Percentiles rank a stretch among this genome's conserved stretches.
Conservation (phyloP, 2,113 vertebrate species). For the Planiliza haematocheilus region DNA sequence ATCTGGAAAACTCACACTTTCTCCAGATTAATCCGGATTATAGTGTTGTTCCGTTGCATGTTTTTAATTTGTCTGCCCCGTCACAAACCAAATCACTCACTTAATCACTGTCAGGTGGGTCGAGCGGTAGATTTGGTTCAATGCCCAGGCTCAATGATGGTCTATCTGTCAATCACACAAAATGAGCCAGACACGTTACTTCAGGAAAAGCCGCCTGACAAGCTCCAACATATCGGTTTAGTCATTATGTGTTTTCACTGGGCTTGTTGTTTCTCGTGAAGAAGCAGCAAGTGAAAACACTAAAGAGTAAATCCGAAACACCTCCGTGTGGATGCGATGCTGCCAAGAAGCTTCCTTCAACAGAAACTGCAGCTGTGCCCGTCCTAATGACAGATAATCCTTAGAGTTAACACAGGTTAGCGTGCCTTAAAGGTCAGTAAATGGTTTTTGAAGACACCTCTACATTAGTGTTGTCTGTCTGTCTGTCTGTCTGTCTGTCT, state of each 20-base stretch:
- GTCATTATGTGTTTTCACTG: not conserved
- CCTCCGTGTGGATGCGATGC: not conserved
- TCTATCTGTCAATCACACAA: not conserved
- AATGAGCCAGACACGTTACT: not conserved
- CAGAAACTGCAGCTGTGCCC: not conserved
- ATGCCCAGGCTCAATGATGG: slow-evolving; percentile 6
- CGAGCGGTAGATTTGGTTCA: slow-evolving; percentile 16
- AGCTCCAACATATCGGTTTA: slow-evolving; percentile 4
- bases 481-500: too few relatives aligned
- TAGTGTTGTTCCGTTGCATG: not conserved
- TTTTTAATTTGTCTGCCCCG: not conserved
- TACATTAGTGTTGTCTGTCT: slow-evolving; percentile 5
- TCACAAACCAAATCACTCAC: slow-evolving; percentile 11
- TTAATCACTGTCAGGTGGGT: slow-evolving; percentile 1
- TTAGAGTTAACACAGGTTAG: slow-evolving; percentile 14
- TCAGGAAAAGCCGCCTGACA: not conserved
- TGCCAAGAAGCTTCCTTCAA: slow-evolving; percentile 16
- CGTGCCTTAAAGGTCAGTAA: slow-evolving; percentile 31
- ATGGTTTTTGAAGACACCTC: slow-evolving; percentile 23
- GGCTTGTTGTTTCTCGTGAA: not conserved
- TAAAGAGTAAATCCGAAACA: slow-evolving; percentile 2
- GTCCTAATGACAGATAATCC: slow-evolving; percentile 8
- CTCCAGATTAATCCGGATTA: slow-evolving; percentile 10
- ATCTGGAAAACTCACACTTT: slow-evolving; percentile 39
- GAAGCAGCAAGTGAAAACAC: not conserved